A percentile compares a stretch with the other conserved stretches of the same genome.
These are phyloP conservation scores for Calephelis nemesis DNA, from an alignment of 1,140 invertebrate genomes.

Conservation along the genomic window DNA sequence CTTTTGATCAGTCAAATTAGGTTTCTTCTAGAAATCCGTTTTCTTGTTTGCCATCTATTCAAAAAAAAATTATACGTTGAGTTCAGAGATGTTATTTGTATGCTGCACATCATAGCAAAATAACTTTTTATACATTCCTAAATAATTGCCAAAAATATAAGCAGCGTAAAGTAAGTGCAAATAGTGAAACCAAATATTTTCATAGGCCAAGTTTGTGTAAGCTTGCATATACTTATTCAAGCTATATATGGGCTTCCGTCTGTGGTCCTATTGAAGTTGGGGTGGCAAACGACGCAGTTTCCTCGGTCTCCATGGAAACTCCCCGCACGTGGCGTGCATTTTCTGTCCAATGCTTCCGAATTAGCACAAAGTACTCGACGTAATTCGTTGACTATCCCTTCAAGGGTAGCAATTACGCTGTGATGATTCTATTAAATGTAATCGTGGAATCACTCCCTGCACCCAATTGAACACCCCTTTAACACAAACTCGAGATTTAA, in stretches of 20 bases:
- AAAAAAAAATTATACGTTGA: too few species aligned
- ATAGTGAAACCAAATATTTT: not conserved
- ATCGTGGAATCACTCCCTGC: conserved; percentile 38
- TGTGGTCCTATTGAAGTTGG: conserved; percentile 34
- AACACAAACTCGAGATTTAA: conserved; percentile 11
- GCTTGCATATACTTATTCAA: not conserved
- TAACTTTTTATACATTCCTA: too few species aligned
- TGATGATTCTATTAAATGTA: conserved; percentile 42
- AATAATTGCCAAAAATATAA: too few species aligned
- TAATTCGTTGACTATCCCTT: conserved; percentile 44
- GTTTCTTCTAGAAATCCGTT: too few species aligned
- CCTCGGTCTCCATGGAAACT: conserved; percentile 68
- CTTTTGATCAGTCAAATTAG: too few species aligned
- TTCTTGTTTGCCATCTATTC: too few species aligned
- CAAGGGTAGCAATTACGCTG: conserved; percentile 24
- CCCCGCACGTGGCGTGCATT: conserved; percentile 57
- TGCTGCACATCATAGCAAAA: too few species aligned
- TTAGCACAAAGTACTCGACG: conserved; percentile 47
- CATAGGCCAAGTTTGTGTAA: not conserved
- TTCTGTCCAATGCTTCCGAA: conserved; percentile 45
- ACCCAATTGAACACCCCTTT: conserved; percentile 15
- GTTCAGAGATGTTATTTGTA: too few species aligned
- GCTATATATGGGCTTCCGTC: not conserved
- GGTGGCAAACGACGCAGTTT: conserved; percentile 69
- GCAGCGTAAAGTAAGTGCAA: too few species aligned